phyloP scores from a whole-genome alignment of 2,888 invertebrate genomes.

The Macrosiphum euphorbiae region DNA sequence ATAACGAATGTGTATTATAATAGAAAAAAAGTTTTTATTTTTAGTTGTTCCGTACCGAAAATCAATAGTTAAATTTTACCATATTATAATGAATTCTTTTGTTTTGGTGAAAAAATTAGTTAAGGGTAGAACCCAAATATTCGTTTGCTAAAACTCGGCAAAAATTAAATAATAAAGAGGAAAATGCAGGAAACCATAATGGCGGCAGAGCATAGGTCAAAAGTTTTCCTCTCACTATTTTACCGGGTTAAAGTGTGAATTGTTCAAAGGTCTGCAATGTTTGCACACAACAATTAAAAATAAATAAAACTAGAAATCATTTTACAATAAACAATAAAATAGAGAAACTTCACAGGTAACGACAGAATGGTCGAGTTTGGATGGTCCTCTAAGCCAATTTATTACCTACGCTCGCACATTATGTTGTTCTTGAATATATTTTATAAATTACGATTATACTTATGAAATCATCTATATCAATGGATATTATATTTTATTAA shows the following conservation, averaged over 20 bases:
- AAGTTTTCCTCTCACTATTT: slow-evolving; percentile 35
- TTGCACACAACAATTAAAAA: background rate
- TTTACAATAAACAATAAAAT: slow-evolving; percentile 1
- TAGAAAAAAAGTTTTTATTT: background rate
- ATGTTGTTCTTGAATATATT: background rate
- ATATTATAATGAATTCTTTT: slow-evolving; percentile 15
- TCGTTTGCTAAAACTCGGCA: background rate
- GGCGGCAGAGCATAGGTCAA: background rate
- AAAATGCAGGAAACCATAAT: background rate
- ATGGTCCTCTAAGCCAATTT: background rate
- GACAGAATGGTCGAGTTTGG: too few relatives aligned
- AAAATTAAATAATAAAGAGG: slow-evolving; percentile 25
- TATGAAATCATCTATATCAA: background rate
- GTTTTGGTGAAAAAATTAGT: slow-evolving; percentile 1
- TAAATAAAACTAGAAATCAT: background rate
- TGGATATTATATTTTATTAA: background rate
- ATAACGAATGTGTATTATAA: background rate
- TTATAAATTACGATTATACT: background rate
- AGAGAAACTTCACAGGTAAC: background rate
- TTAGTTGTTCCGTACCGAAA: background rate
- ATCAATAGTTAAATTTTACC: slow-evolving; percentile 5
- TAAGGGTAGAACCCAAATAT: background rate
- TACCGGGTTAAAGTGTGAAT: slow-evolving; percentile 24
- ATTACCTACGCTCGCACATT: background rate
- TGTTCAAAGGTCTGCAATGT: background rate